Evolutionary conservation across 2,888 invertebrate species (phyloP).

Genomic region (Psococerastis gibbosa): DNA sequence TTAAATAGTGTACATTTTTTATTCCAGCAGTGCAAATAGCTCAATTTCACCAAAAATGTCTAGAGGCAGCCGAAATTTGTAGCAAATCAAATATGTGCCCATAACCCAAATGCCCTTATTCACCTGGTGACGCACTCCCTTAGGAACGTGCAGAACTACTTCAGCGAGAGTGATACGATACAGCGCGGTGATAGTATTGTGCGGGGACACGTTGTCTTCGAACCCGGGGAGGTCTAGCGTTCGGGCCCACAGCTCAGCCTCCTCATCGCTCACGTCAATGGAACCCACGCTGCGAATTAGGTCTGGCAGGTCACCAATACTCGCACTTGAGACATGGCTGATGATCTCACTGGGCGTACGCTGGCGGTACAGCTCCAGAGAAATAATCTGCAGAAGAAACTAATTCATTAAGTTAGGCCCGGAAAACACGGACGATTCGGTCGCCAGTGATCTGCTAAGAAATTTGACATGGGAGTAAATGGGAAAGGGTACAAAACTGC

Average conservation of each 20-base stretch:
- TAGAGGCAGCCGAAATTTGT: not conserved
- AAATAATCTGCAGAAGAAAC: too few species aligned
- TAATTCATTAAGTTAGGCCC: too few species aligned
- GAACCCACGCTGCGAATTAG: constrained; percentile 29
- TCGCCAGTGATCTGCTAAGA: too few species aligned
- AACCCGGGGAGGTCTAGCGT: constrained; percentile 60
- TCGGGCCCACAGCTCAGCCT: constrained; percentile 52
- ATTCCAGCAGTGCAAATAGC: not conserved
- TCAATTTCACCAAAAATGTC: constrained; percentile 1
- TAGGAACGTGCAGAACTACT: constrained; percentile 22
- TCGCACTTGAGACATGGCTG: not conserved
- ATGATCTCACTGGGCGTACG: constrained; percentile 2
- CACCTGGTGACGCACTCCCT: not conserved
- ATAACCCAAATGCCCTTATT: too few species aligned
- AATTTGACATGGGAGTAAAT: too few species aligned
- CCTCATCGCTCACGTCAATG: constrained; percentile 50
- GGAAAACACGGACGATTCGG: too few species aligned
- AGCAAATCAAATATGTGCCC: too few species aligned
- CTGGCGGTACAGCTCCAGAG: constrained; percentile 14
- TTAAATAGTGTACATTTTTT: too few species aligned
- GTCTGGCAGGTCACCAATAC: not conserved
- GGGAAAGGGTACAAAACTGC: too few species aligned
- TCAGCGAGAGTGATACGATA: constrained; percentile 53
- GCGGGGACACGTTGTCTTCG: constrained; percentile 64
- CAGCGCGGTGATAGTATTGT: constrained; percentile 50